Evolutionary conservation across 2,888 invertebrate species (phyloP).

Genomic region (Theretra japonica): DNA sequence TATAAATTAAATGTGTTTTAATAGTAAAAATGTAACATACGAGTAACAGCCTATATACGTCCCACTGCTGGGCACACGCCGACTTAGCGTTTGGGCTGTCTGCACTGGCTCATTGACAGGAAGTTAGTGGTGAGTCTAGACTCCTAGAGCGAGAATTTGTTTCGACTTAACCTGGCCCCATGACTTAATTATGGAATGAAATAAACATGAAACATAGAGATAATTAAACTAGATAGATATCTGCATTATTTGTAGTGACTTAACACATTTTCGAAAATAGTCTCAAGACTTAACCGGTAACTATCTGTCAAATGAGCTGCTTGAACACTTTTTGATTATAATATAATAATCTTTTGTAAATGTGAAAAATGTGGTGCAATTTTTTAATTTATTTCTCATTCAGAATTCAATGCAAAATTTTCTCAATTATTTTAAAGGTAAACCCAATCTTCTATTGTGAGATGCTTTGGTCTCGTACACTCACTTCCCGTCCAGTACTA

Average conservation of each 20-base stretch:
- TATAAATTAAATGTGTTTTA: constrained; percentile 20
- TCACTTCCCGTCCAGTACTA: not conserved
- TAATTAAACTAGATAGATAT: no score
- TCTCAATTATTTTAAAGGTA: not conserved
- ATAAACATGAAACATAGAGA: no score
- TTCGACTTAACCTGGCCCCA: not conserved
- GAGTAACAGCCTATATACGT: constrained; percentile 21
- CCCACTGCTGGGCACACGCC: constrained; percentile 36
- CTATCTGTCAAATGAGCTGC: not conserved
- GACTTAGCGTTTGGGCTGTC: not conserved
- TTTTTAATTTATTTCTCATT: not conserved
- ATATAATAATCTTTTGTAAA: constrained; percentile 22
- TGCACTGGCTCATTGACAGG: not conserved
- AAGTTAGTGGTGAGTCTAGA: not conserved
- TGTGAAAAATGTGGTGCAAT: constrained; percentile 9
- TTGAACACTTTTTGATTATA: not conserved
- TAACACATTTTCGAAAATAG: not conserved
- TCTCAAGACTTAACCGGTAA: not conserved
- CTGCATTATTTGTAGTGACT: not conserved
- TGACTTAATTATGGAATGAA: not conserved
- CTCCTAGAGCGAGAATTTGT: not conserved
- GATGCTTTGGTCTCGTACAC: not conserved
- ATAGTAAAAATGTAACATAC: constrained; percentile 28
- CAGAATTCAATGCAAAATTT: not conserved
- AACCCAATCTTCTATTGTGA: not conserved